Evolutionary conservation across 2,888 invertebrate species (phyloP), one percentile per base, ranked within the genome.

Genomic region (Steromphala cineraria): DNA sequence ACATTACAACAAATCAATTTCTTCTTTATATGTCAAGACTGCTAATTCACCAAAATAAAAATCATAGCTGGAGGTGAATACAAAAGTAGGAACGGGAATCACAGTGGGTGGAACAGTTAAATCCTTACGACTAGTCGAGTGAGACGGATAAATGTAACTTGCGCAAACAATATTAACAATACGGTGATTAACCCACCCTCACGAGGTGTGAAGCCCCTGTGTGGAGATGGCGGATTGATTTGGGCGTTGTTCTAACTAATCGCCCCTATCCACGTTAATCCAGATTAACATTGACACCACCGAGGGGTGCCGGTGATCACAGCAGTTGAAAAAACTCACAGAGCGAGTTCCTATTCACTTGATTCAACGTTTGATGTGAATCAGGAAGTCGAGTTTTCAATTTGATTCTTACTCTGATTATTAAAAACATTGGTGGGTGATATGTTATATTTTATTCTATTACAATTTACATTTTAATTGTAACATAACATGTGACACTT

Each of bases 151-250:
- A 71, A 40, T 71, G 36, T 71, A 24, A 71, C 71, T 31, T 71
- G 40, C 40, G 28, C 71, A 71, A 71, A 71, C 71, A 71, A 71
- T 71, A 71, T 71, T 71, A n/a, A 71, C 71, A 71, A 71, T 71
- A n/a, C 36, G 36, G 71, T 71, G 71, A 71, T 71, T 71, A 71
- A 19, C 71, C 40, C 71, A 36, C 17, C 36, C 36, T 71, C 40
- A 71, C 71, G 31, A 19, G 40, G 71, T 71, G 71, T 71, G 71
- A 40, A 8, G 36, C 15, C 31, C 15, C 19, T 71, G 71, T 71
- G 36, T 40, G 71, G 15, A 17, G 71, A 19, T 28, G 10, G 36
- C 19, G 71, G 36, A 40, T 40, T 71, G 71, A 71, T 71, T 17
- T n/a, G 10, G n/a, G 36, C 17, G 71, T 71, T 71, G 28, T 71